Evolutionary conservation across 2,888 invertebrate genomes (phyloP).

Genomic region (Linyphia triangularis): DNA sequence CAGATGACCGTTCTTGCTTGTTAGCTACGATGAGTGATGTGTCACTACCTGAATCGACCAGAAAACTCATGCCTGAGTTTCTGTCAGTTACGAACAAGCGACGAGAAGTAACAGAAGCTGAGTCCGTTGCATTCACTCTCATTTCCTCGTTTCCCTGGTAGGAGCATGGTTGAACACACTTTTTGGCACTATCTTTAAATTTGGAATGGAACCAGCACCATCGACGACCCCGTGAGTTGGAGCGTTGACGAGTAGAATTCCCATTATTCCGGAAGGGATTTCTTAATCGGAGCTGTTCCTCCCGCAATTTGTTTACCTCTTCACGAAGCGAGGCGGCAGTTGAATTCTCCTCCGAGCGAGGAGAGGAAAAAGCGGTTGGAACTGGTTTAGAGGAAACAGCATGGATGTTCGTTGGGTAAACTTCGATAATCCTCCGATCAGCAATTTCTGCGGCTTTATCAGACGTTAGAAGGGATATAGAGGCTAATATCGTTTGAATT

Average conservation of each 20-base stretch:
- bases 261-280: too few species aligned
- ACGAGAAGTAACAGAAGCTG: slow-evolving; percentile 37
- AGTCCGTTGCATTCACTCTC: slow-evolving; percentile 54
- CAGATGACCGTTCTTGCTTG: neutral
- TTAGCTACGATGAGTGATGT: slow-evolving; percentile 16
- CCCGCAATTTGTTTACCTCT: too few species aligned
- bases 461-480: neutral
- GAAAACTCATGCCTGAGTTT: slow-evolving; percentile 15
- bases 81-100: slow-evolving; percentile 65
- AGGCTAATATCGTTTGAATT: too few species aligned
- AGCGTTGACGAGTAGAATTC: neutral
- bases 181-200: slow-evolving; percentile 46
- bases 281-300: neutral
- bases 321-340: neutral
- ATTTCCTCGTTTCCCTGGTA: slow-evolving; percentile 27
- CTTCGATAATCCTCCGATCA: too few species aligned
- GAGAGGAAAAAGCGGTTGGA: too few species aligned
- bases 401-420: too few species aligned
- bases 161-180: slow-evolving; percentile 49
- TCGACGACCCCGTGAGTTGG: neutral
- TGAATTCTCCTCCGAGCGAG: too few species aligned
- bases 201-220: slow-evolving; percentile 68
- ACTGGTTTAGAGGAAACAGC: too few species aligned
- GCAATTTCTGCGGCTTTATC: slow-evolving; percentile 30
- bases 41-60: slow-evolving; percentile 46